These are phyloP conservation scores for Hypomecis atomaria DNA, from an alignment of 2,888 invertebrate species.

Conservation along the genomic window DNA sequence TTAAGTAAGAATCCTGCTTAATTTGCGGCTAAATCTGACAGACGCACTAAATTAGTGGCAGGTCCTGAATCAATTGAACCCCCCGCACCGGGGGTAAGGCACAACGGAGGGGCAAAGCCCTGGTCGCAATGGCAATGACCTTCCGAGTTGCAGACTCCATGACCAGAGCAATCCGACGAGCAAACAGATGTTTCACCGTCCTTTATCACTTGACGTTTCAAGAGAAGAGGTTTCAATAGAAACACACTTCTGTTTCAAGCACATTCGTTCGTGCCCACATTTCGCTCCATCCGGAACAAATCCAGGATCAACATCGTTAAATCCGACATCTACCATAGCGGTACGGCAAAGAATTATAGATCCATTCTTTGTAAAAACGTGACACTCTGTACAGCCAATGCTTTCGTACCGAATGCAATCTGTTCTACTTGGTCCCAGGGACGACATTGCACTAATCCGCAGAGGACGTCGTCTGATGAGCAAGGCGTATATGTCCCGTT, in stretches of 20 bases:
- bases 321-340: constrained; percentile 4
- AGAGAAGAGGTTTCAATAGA: too few species aligned
- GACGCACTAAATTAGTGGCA: neutral
- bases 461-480: constrained; percentile 87
- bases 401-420: constrained; percentile 97
- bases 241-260: constrained; percentile 5
- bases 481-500: constrained; percentile 90
- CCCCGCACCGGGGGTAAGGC: neutral
- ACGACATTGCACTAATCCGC: constrained; percentile 97
- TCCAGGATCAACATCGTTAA: constrained; percentile 1
- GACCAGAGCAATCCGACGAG: constrained; percentile 6
- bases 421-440: constrained; percentile 92
- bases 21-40: neutral
- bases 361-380: constrained; percentile 90
- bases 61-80: constrained; percentile 4
- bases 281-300: constrained; percentile 9
- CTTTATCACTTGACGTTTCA: neutral
- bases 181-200: neutral
- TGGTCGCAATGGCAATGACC: constrained; percentile 9
- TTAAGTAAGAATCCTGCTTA: too few species aligned
- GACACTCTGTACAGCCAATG: constrained; percentile 91
- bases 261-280: constrained; percentile 9
- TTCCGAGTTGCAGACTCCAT: constrained; percentile 13
- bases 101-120: constrained; percentile 4
- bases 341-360: neutral